Base-by-base conservation (phyloP, 2,113 vertebrate species). In the Fulica atra region DNA sequence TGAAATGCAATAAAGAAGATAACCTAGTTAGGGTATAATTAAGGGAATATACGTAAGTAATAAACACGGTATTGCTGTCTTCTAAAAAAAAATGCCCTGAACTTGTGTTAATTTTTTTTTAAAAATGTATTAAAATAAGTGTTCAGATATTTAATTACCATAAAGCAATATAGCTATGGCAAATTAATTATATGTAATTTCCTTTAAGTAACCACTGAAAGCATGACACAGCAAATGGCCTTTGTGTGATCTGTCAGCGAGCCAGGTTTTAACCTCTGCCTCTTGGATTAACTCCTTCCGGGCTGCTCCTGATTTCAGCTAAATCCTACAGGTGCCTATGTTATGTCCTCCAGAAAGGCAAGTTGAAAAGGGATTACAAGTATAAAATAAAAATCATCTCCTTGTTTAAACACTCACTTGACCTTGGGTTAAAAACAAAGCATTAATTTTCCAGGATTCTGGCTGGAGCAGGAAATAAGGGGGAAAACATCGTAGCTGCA, bases 1-100 rank as follows among this genome's bases (percentile, higher is more conserved):
- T 97, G 97, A 97, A 98, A 98, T 89, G 95, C 94, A 96, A 97
- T 97, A 97, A 98, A 97, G 96, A 97, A 97, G 97, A 97, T 98
- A 98, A 98, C 95, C 73, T 91, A 97, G 96, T 96, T 97, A 94
- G 92, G 80, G 44, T 97, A 95, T 97, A 98, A 98, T 98, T 98
- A 97, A 91, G 86, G 54, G 86, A 94, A 98, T 98, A 97, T 97
- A 97, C 88, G 73, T 97, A 97, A 97, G 96, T 97, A 97, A 98
- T 98, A 98, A 97, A 97, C 96, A 97, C 54, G 28, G 21, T 96
- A 97, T 93, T 94, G 71, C 84, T 91, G 73, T 91, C 77, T 94
- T 95, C 83, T 63, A 66, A 95, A 95, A 97, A 95, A 48, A 83
- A 81, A 81, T 65, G 69, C 63, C 60, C 81, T 88, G 89, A 97